Base-by-base conservation (phyloP, 2,888 invertebrate genomes). In the Dicyrtomina minuta region DNA sequence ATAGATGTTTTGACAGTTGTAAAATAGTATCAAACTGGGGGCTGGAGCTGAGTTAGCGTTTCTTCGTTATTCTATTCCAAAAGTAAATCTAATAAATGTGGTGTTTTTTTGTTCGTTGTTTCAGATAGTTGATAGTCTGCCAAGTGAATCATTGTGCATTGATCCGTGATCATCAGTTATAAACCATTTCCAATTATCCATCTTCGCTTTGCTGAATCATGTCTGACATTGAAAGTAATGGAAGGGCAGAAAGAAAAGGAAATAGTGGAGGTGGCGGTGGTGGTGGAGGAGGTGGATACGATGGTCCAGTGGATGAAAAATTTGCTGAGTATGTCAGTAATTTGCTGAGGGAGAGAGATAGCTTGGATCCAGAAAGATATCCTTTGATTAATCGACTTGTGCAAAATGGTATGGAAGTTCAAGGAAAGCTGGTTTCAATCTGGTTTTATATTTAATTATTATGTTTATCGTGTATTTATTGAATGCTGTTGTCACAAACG, bases 321-420 rank as follows among this genome's bases (percentile, higher is more conserved):
- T 89, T 89, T 81, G 88, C 86, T 67, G 91, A 91, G 83, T 91
- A 91, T 80, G 87, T 91, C 80, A 85, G 88, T 24, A 90, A 90
- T 80, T 84, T 91, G 70, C 80, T 91, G 71, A 86, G 87, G 60
- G 90, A 90, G 80, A 89, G 89, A 81, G 85, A 87, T 70, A 86
- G 86, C 75, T 83, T 90, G 75, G 88, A 86, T 77, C 83, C 86
- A 75, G 84, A 86, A 61, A 22, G 70, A 20, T 71, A 53, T 64
- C 75, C 75, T 8, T 46, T 61, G 26, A 56, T 72, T 39, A 39
- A 67, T 53, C 60, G 70, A 33, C 66, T 76, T 20, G 66, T 74
- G 60, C 66, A 72, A 26, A 69, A 67, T 56, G 75, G 74, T 75
- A 67, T 26, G 13, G 15, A n/a, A n/a, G n/a, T n/a, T n/a, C n/a